phyloP scores from a whole-genome alignment of 2,888 invertebrate species.

The Chrysolina americana region DNA sequence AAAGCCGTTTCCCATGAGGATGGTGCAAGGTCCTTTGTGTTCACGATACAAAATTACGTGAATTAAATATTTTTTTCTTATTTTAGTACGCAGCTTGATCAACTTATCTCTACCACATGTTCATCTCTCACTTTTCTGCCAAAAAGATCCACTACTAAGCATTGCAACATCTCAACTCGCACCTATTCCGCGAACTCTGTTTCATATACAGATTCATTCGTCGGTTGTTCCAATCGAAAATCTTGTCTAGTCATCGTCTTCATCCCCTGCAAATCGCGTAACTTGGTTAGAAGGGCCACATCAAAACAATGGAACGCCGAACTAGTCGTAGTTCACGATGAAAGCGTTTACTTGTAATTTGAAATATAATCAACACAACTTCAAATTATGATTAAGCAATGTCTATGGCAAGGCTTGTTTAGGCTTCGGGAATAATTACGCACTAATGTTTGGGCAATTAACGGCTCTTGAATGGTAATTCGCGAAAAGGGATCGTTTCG shows the following conservation, averaged over 20 bases:
- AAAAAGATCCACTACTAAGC: neutral
- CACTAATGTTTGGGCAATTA: conserved; percentile 50
- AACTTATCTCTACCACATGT: no score
- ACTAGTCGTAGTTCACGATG: conserved; percentile 40
- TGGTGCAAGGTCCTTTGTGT: no score
- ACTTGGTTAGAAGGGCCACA: conserved; percentile 25
- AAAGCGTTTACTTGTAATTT: conserved; percentile 52
- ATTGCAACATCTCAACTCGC: neutral
- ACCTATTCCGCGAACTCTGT: neutral
- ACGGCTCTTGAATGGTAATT: conserved; percentile 42
- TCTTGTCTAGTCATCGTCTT: conserved; percentile 19
- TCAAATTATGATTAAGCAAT: conserved; percentile 50
- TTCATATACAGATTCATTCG: neutral
- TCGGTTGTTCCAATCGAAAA: conserved; percentile 2
- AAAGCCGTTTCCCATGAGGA: no score
- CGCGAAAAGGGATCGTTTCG: conserved; percentile 2
- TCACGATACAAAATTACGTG: no score
- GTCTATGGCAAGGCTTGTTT: neutral
- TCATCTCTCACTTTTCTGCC: no score
- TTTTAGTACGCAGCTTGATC: no score
- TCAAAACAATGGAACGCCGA: conserved; percentile 43
- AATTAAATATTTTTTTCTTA: no score
- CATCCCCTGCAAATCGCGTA: conserved; percentile 9
- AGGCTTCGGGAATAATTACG: conserved; percentile 47
- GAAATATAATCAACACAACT: conserved; percentile 51